A percentile compares a stretch with the other conserved stretches of the same genome.
phyloP scores from a whole-genome alignment of 2,797 vertebrate genomes.

The Macrochelys suwanniensis region DNA sequence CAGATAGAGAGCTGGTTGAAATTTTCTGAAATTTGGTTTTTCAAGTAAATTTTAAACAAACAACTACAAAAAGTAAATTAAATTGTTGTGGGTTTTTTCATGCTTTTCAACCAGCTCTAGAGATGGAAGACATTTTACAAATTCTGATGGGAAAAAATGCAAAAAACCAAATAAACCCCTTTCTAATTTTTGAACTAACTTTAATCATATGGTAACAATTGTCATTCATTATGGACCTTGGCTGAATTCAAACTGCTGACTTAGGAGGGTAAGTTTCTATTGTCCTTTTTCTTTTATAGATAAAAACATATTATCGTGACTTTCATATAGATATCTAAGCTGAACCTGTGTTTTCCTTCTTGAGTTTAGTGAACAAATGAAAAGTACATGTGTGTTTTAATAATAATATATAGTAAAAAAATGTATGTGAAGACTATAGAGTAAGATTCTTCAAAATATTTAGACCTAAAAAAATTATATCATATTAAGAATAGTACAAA shows the following conservation, averaged over 20 bases:
- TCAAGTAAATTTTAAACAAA: not conserved
- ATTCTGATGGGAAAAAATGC: not conserved
- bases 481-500: not conserved
- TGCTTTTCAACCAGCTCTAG: not conserved
- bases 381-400: not conserved
- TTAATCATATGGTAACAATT: too few relatives aligned
- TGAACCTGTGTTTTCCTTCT: not conserved
- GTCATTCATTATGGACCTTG: too few relatives aligned
- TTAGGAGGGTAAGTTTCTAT: not conserved
- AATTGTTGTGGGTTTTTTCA: not conserved
- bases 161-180: not conserved
- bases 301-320: not conserved
- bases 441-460: constrained; percentile 25
- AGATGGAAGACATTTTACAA: not conserved
- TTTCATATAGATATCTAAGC: not conserved
- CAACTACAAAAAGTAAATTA: not conserved
- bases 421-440: not conserved
- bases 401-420: not conserved
- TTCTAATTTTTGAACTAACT: too few relatives aligned
- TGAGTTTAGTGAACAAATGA: not conserved
- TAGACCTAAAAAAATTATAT: not conserved
- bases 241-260: not conserved
- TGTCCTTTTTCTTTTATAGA: not conserved
- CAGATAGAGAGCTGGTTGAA: not conserved
- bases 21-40: not conserved